Conservation (phyloP, 1,140 invertebrate species). For the Oedothorax gibbosus region DNA sequence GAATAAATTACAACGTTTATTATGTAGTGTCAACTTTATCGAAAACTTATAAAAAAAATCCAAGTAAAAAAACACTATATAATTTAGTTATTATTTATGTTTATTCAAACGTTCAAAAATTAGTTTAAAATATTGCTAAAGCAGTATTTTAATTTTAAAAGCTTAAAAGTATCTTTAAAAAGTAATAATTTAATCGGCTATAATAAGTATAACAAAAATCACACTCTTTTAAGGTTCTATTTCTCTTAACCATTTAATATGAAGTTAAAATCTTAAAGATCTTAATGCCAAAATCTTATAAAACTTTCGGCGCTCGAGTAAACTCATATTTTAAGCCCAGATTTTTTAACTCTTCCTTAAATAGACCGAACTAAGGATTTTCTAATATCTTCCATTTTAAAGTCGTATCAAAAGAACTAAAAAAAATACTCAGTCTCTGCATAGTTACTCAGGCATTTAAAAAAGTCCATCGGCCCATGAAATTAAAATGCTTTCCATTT, state of each 20-base stretch:
- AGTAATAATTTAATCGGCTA: not conserved
- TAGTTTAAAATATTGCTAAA: no score
- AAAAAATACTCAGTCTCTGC: slow-evolving; percentile 5
- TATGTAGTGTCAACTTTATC: no score
- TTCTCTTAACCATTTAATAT: not conserved
- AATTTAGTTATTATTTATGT: no score
- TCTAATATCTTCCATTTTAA: not conserved
- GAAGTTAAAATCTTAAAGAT: not conserved
- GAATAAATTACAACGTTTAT: no score
- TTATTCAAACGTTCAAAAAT: no score
- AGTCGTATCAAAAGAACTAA: not conserved
- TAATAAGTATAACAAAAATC: no score
- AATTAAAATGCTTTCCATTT: slow-evolving; percentile 52
- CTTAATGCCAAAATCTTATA: not conserved
- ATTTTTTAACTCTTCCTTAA: not conserved
- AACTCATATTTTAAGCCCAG: not conserved
- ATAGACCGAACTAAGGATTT: not conserved
- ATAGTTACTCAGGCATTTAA: slow-evolving; percentile 19
- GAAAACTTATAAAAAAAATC: no score
- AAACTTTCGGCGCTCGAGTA: not conserved
- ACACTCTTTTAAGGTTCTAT: not conserved
- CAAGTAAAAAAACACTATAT: no score
- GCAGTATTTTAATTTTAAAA: no score
- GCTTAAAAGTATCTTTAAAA: not conserved
- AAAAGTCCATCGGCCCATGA: slow-evolving; percentile 44